Conservation (phyloP, 2,113 vertebrate species). For the Stegostoma tigrinum region DNA sequence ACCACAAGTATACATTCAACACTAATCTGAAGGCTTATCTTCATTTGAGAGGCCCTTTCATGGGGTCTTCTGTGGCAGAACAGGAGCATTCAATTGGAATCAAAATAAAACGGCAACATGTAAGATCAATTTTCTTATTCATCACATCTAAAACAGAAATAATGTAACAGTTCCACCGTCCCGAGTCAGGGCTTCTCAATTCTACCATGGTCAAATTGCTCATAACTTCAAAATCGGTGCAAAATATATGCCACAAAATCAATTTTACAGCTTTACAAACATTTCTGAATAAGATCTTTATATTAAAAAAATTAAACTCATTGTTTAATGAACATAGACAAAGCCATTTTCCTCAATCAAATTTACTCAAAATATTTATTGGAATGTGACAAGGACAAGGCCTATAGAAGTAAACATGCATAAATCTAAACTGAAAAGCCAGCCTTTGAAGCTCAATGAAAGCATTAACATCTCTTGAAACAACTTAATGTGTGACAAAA, state of each 20-base stretch:
- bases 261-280: not conserved
- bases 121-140: not conserved
- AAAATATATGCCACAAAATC: not conserved
- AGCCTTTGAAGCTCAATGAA: conserved; percentile 23
- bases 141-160: not conserved
- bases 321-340: conserved; percentile 25
- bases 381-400: conserved; percentile 3
- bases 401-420: conserved; percentile 9
- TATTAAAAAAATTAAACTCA: conserved; percentile 23
- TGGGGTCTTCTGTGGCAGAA: not conserved
- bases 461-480: conserved; percentile 25
- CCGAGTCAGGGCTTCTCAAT: not conserved
- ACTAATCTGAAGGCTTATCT: not conserved
- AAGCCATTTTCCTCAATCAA: conserved; percentile 3
- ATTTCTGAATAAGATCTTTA: not conserved
- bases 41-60: not conserved
- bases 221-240: not conserved
- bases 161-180: not conserved
- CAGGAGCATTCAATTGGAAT: not conserved
- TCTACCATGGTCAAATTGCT: not conserved
- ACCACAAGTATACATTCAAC: not conserved
- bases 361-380: conserved; percentile 31
- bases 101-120: not conserved
- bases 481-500: conserved; percentile 22
- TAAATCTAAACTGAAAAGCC: not conserved